Base-by-base conservation (phyloP, 1,140 invertebrate genomes). In the Drosophila simulans region DNA sequence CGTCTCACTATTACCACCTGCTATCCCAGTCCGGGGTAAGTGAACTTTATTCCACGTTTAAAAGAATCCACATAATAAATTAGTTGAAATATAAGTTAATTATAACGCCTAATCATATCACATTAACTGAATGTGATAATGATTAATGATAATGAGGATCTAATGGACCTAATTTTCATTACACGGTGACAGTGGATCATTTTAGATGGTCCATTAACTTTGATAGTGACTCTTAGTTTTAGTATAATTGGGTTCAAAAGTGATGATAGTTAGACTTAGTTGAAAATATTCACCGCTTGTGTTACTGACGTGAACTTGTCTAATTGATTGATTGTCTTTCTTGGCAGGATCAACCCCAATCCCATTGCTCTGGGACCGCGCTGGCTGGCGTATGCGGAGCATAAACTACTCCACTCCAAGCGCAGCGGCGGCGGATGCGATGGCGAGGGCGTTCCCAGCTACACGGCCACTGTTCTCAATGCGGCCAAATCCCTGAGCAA, bases 401-500 rank as follows among this genome's bases (percentile, higher is more conserved):
- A 96, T 79, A 96, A 97, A 92, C 90, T 98, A 34, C 93, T 97
- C 55, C 95, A 96, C 5, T 94, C 95, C 0, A 96, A 97, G 91
- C 95, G 97, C 80, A 98, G 97, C 91, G 96, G 96, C 86, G 98
- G 97, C 4, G 98, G 98, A 3, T 96, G 95, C 92, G 95, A 96
- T 92, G 95, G 93, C 37, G 94, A 94, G 85, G 94, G 94, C n/a
- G 93, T 96, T 10, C 96, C 97, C 83, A 98, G 98, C 78, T 99
- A 99, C 90, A 98, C 98, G 53, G 98, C 98, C 1, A 98, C 97
- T 0, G 97, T 99, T 48, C 94, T 99, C 13, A 98, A 98, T 93
- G 98, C 98, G 20, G 98, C 98, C 20, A 99, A 99, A 93, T 98
- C 96, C 15, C 92, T 98, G 8, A 96, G 96, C 27, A 97, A 97